Base-by-base conservation (phyloP, 2,113 vertebrate species). In the Synchiropus splendidus region DNA sequence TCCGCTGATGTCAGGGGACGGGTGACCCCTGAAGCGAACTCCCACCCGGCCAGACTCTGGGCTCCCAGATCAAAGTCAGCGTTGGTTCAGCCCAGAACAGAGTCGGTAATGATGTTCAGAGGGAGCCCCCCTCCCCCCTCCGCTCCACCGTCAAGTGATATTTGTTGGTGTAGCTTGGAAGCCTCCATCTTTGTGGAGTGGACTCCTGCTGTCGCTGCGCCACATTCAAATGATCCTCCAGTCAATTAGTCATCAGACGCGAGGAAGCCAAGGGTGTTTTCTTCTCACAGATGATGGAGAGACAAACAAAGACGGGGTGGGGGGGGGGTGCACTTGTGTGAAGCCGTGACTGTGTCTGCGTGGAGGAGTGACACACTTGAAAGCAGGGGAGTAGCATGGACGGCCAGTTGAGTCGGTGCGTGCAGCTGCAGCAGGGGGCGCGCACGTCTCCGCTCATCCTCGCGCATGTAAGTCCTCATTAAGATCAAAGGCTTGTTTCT, bases 401-500 rank as follows among this genome's bases (percentile, higher is more conserved):
- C n/a, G n/a, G n/a, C n/a, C n/a, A n/a, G n/a, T n/a, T n/a, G 21
- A 27, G 21, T 27, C n/a, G 21, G 21, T 27, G 21, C 8, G 21
- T 8, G 8, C 21, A 27, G 21, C 8, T 27, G 8, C 21, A 27
- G 21, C 21, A 27, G 21, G 21, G 21, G 21, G 21, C 21, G 21
- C 21, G 8, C 21, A n/a, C 21, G 4, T 27, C 21, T 27, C 21
- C 8, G 8, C 21, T 27, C 21, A 27, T 27, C 21, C 21, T 8
- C 21, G 4, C 21, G 8, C 21, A 27, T 27, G 21, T 27, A 61
- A 71, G 61, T 48, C 42, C 72, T 77, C 60, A 71, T 79, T 77
- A 72, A 77, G 66, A 77, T 79, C 73, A 80, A 80, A 75, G 67
- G 58, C 56, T 69, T 62, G 30, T 62, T 77, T 71, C 55, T 64